Conservation (phyloP, 1,140 invertebrate genomes). For the Trichoplusia ni region DNA sequence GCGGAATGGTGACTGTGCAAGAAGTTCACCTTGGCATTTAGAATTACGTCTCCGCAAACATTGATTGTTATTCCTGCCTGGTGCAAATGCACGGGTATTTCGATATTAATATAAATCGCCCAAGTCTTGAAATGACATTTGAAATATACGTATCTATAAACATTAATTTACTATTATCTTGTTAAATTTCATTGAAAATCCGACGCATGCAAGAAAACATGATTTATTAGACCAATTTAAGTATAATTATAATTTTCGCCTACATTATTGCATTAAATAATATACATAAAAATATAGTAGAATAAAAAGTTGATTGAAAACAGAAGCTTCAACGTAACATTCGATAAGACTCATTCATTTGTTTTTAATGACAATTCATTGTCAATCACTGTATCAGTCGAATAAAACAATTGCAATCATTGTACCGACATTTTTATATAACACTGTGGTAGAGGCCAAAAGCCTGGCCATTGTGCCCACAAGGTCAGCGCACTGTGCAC, state of each 20-base stretch:
- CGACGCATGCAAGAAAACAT: no score
- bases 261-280: no score
- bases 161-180: no score
- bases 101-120: no score
- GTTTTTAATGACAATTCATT: constrained; percentile 5
- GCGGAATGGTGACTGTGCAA: constrained; percentile 61
- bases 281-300: no score
- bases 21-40: constrained; percentile 75
- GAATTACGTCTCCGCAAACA: constrained; percentile 42
- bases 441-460: constrained; percentile 49
- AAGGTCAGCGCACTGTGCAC: constrained; percentile 65
- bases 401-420: constrained; percentile 21
- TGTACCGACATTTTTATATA: constrained; percentile 41
- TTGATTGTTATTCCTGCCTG: constrained; percentile 36
- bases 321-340: no score
- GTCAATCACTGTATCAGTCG: neutral
- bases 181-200: no score
- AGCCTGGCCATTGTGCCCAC: constrained; percentile 61
- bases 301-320: no score
- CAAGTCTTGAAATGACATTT: no score
- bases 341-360: neutral
- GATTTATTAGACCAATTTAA: no score
- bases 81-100: constrained; percentile 18
- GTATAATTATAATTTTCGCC: no score
- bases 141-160: no score